Conservation (phyloP, 35 echinoderm and acorn worm genomes). For the Heliocidaris tuberculata region DNA sequence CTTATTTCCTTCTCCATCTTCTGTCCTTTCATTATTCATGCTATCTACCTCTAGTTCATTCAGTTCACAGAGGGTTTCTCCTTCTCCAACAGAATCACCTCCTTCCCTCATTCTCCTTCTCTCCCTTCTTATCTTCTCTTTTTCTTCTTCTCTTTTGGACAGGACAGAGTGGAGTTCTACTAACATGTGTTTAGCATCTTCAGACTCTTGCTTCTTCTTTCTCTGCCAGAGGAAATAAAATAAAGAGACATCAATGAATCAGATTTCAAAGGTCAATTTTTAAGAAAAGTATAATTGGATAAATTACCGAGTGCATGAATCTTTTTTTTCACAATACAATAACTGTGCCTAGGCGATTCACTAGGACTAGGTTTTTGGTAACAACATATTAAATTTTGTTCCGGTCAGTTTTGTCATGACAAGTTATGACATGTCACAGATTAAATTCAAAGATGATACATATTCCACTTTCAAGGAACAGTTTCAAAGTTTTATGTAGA, state of each 20-base stretch:
- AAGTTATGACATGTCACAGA: no score
- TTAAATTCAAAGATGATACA: no score
- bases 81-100: neutral
- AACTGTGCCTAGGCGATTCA: no score
- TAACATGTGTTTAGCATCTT: constrained; percentile 41
- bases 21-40: neutral
- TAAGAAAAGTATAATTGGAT: no score
- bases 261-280: no score
- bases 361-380: no score
- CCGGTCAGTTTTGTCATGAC: no score
- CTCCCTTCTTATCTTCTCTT: constrained; percentile 33
- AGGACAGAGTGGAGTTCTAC: constrained; percentile 37
- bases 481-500: no score
- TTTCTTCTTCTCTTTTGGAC: constrained; percentile 14
- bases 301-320: no score
- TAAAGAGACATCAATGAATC: neutral
- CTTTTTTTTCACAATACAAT: no score
- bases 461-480: no score
- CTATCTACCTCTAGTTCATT: constrained; percentile 8
- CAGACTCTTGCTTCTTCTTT: constrained; percentile 4
- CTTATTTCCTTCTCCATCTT: neutral
- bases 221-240: neutral
- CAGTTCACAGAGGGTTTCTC: neutral
- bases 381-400: no score
- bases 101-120: constrained; percentile 31